Percentiles rank a stretch among this genome's conserved stretches.
phyloP scores from a whole-genome alignment of 2,888 invertebrate species.

The Lepidonotus clava region DNA sequence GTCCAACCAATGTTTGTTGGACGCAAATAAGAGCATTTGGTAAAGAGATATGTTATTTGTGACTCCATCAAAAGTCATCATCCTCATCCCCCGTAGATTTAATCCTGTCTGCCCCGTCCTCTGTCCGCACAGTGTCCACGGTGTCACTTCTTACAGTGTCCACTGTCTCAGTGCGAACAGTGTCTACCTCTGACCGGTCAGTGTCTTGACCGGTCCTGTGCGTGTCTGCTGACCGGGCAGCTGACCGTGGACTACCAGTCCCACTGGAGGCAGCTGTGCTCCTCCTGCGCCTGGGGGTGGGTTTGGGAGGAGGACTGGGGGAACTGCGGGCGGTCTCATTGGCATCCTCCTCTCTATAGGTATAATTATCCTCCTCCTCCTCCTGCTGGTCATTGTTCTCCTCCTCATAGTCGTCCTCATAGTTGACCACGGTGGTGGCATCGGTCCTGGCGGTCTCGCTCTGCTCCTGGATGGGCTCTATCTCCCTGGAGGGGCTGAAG shows the following conservation, averaged over 20 bases:
- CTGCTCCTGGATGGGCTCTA: constrained; percentile 23
- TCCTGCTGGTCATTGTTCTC: background rate
- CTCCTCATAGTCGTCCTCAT: background rate
- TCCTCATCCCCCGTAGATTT: no score
- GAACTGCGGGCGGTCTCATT: background rate
- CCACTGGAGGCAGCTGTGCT: background rate
- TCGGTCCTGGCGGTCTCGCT: constrained; percentile 30
- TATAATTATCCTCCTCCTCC: background rate
- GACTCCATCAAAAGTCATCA: no score
- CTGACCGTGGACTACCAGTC: background rate
- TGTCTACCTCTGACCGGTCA: no score
- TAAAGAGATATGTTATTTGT: no score
- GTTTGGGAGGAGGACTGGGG: constrained; percentile 21
- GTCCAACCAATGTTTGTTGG: no score
- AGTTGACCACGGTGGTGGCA: background rate
- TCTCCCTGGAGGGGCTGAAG: background rate
- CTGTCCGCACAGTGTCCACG: no score
- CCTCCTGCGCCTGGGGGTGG: background rate
- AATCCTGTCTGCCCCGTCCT: no score
- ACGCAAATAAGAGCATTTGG: no score
- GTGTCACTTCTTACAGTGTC: no score
- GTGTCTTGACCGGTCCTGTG: background rate
- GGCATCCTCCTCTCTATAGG: background rate
- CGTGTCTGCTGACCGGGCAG: background rate
- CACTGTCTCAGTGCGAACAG: no score